A percentile compares a stretch with the other conserved stretches of the same genome.
phyloP scores from a whole-genome alignment of 2,888 invertebrate species.

The Phortica okadai region DNA sequence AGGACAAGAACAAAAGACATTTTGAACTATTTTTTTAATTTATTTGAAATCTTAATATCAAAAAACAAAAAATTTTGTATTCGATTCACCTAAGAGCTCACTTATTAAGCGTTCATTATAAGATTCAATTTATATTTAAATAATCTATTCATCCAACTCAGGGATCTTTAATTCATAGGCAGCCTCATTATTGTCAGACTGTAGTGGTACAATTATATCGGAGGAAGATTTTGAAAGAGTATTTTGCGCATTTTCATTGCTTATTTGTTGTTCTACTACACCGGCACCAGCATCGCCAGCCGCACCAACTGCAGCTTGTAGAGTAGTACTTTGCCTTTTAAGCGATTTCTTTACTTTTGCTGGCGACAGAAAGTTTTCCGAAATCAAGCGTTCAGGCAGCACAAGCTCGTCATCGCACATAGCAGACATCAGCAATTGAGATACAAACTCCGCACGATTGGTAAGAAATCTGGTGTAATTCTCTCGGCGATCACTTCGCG shows the following conservation, averaged over 20 bases:
- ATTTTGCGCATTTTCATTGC: too few relatives aligned
- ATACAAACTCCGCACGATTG: constrained; percentile 57
- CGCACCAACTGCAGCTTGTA: background rate
- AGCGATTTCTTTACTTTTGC: background rate
- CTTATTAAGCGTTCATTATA: too few relatives aligned
- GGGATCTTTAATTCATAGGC: too few relatives aligned
- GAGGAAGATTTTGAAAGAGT: too few relatives aligned
- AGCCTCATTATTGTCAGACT: background rate
- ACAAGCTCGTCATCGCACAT: constrained; percentile 53
- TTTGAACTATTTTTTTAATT: background rate
- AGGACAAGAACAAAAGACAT: too few relatives aligned
- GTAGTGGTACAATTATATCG: background rate
- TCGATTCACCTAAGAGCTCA: too few relatives aligned
- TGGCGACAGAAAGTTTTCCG: background rate
- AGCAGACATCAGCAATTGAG: constrained; percentile 55
- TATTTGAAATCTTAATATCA: background rate
- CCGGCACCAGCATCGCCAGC: constrained; percentile 1
- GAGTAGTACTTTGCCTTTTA: background rate
- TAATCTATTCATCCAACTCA: background rate
- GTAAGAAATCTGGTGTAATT: constrained; percentile 46
- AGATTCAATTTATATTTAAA: background rate
- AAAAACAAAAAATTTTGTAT: background rate
- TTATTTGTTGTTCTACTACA: too few relatives aligned
- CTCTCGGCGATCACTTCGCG: constrained; percentile 15
- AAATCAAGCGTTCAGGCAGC: background rate